Base-by-base conservation (phyloP, 1,140 invertebrate genomes). In the Batillaria attramentaria region DNA sequence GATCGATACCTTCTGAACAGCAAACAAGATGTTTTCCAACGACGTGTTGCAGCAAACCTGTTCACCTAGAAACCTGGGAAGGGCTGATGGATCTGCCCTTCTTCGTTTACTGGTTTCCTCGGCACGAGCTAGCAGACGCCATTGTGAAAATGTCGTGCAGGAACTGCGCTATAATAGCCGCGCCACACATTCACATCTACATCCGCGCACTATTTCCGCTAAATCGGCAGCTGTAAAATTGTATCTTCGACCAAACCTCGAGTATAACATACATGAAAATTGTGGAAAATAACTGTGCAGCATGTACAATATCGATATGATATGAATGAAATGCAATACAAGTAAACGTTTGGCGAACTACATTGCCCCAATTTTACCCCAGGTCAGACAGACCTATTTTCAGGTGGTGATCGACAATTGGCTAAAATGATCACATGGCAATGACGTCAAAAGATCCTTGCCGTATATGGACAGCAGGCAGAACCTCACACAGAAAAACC, bases 1-100 rank as follows among this genome's bases (percentile, higher is more conserved):
- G 46, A 74, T 39, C n/a, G 37, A 46, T n/a, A 41, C 33, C 54
- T n/a, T 42, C 33, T 20, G 5, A 39, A 28, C 8, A 35, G 24
- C 57, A 60, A 41, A n/a, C 68, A 42, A 70, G 73, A 75, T 75
- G 57, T 75, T 62, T 6, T n/a, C 54, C 35, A 75, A 65, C 57
- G n/a, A 20, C 54, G 35, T 41, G 33, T 16, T 65, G 57, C 54
- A 65, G 57, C 73, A 75, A 75, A 75, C 57, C 73, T 65, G 73
- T 65, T 57, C n/a, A 75, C 73, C 35, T 75, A n/a, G 31, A 28
- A 75, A 75, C 73, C 73, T 65, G 73, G 73, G 73, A 75, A 75
- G 73, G 73, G 73, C 57, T 75, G 37, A 62, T 60, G n/a, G n/a
- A 16, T 24, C 24, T 28, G 37, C 41, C 73, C 73, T 57, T 75